Percentiles rank a stretch among this genome's conserved stretches.
These are phyloP conservation scores for Drosophila subpulchrella DNA, from an alignment of 1,140 invertebrate genomes.

Conservation along the genomic window DNA sequence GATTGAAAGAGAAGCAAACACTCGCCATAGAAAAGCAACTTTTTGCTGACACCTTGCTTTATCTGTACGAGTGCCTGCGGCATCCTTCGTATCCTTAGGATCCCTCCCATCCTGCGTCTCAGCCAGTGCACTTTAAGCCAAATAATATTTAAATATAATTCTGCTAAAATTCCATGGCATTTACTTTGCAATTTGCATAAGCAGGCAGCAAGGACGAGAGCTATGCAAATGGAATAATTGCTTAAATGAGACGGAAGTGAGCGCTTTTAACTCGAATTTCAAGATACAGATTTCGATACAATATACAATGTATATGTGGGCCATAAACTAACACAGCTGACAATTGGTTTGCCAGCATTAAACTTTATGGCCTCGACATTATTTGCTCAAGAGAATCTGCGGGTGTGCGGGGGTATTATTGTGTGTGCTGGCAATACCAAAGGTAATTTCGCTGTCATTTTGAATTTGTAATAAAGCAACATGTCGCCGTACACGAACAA, in stretches of 20 bases:
- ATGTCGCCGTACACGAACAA: constrained; percentile 55
- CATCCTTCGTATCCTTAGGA: constrained; percentile 24
- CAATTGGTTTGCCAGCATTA: constrained; percentile 67
- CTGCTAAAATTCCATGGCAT: constrained; percentile 28
- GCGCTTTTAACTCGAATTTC: constrained; percentile 25
- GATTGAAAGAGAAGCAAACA: constrained; percentile 42
- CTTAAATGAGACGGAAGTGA: constrained; percentile 52
- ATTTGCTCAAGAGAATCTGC: constrained; percentile 62
- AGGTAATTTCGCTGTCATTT: constrained; percentile 80
- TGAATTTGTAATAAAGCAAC: constrained; percentile 82
- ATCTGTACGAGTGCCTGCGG: constrained; percentile 19
- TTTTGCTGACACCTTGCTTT: constrained; percentile 60
- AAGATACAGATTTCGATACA: constrained; percentile 42
- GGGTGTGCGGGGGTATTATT: constrained; percentile 1
- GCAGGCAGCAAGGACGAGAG: constrained; percentile 15
- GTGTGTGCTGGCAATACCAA: constrained; percentile 9
- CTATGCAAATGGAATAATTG: constrained; percentile 71
- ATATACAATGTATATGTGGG: not conserved
- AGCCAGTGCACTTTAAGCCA: constrained; percentile 39
- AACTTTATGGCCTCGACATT: constrained; percentile 60
- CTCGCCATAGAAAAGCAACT: constrained; percentile 25
- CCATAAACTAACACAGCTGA: constrained; percentile 58
- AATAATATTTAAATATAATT: constrained; percentile 77
- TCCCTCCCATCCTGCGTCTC: not conserved
- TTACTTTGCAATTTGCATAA: constrained; percentile 60